Evolutionary conservation across 2,797 vertebrate species (phyloP), one percentile per base, ranked within the genome.

Genomic region (Pteropus rufus): DNA sequence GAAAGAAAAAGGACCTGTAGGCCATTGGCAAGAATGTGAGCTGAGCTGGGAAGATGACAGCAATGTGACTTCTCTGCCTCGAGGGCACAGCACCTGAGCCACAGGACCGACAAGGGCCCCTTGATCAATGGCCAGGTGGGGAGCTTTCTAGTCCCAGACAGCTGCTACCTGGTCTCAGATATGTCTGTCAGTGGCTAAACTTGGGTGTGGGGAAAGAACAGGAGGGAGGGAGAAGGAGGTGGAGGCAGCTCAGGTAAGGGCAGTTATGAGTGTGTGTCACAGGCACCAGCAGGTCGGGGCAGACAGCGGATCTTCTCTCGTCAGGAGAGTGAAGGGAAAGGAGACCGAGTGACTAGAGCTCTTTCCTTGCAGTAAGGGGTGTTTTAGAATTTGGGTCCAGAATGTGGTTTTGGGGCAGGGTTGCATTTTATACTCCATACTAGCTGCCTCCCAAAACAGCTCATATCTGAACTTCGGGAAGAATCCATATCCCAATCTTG

Each of bases 1-100:
- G 83, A 69, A 26, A 93, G 94, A 41, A 76, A 49, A 65, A 79
- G 31, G 72, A 46, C 87, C 97, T 41, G 46, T 65, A 26, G 92
- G 89, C 46, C 5, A 58, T 0, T 64, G 67, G 52, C 83, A 88
- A 65, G 77, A 83, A 84, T 8, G 18, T 0, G 36, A 86, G 82
- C 67, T 0, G 36, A 80, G 82, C 49, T 0, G 76, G 29, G 36
- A 44, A 15, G 58, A 87, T 9, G 69, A 90, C 26, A 62, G 87
- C 67, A 31, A 31, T 16, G 2, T 7, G 96, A 84, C 44, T 44
- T 92, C 89, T 82, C 44, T 24, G 69, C 69, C 79, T 36, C 73
- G 56, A 10, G 69, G 73, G 58, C 29, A 7, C 19, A 0, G 18
- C 0, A 11, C 39, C 93, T 8, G 29, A 14, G n/a, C 52, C 52